Evolutionary conservation across 2,888 invertebrate species (phyloP).

Genomic region (Cerceris rybyensis): DNA sequence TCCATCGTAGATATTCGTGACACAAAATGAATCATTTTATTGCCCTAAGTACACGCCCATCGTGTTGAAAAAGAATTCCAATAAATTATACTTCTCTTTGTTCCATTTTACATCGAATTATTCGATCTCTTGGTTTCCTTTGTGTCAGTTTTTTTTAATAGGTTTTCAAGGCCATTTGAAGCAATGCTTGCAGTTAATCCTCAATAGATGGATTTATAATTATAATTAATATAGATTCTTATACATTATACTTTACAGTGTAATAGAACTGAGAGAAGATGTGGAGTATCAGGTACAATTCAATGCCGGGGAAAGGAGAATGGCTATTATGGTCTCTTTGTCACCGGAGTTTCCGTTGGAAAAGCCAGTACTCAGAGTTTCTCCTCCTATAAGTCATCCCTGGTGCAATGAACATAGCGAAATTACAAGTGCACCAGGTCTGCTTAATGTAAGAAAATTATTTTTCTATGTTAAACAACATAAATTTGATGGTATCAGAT

Average conservation of each 20-base stretch:
- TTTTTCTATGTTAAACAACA: background rate
- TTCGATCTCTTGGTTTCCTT: no score
- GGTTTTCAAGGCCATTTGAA: background rate
- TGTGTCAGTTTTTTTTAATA: no score
- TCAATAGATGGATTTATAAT: background rate
- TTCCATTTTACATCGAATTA: no score
- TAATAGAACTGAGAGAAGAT: conserved; percentile 87
- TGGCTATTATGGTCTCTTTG: conserved; percentile 87
- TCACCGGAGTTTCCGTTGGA: conserved; percentile 89
- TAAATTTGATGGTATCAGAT: background rate
- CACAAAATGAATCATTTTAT: no score
- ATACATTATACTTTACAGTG: conserved; percentile 81
- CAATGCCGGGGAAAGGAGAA: conserved; percentile 85
- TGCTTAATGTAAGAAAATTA: conserved; percentile 85
- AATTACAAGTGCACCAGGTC: conserved; percentile 88
- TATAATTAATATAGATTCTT: background rate
- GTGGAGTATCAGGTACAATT: conserved; percentile 89
- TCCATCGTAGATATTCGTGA: no score
- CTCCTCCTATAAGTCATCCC: conserved; percentile 87
- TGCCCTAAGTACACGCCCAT: no score
- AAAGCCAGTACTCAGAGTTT: conserved; percentile 87
- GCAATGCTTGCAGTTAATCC: background rate
- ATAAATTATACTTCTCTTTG: no score
- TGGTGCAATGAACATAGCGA: conserved; percentile 89
- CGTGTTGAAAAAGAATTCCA: no score